phyloP scores from a whole-genome alignment of 2,888 invertebrate genomes.

The Bellardia pandia region DNA sequence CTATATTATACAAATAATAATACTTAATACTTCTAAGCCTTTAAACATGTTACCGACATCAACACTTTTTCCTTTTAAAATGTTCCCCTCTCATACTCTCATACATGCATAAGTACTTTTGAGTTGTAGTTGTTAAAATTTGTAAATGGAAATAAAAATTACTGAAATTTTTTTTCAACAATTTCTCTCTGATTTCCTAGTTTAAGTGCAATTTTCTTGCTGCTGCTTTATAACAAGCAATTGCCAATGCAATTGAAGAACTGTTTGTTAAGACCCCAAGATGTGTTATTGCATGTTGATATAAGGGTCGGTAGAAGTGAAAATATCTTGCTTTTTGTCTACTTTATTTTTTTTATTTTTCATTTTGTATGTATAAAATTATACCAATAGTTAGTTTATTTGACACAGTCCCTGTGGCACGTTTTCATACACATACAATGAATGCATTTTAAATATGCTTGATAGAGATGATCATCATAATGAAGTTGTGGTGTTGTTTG shows the following conservation, averaged over 20 bases:
- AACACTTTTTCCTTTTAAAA: constrained; percentile 24
- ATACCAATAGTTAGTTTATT: constrained; percentile 70
- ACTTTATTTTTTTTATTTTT: background rate
- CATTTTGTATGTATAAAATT: constrained; percentile 36
- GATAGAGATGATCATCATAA: constrained; percentile 41
- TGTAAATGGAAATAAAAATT: constrained; percentile 24
- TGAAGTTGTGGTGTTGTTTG: constrained; percentile 35
- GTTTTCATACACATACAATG: constrained; percentile 64
- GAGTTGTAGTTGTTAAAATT: background rate
- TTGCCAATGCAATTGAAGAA: constrained; percentile 52
- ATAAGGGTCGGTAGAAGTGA: constrained; percentile 40
- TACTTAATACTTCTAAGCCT: constrained; percentile 54
- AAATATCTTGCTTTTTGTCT: constrained; percentile 16
- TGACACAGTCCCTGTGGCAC: constrained; percentile 73
- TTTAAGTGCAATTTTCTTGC: constrained; percentile 63
- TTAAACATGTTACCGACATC: constrained; percentile 55
- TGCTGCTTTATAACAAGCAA: constrained; percentile 44
- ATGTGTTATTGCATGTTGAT: constrained; percentile 32
- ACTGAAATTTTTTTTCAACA: constrained; percentile 10
- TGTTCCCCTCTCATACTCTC: background rate
- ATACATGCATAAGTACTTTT: constrained; percentile 3
- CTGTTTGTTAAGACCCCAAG: constrained; percentile 44
- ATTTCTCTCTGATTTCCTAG: constrained; percentile 58
- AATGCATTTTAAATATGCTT: constrained; percentile 62
- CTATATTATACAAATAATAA: constrained; percentile 44